Conservation (phyloP, 2,113 vertebrate species). For the Ardeotis arabs region DNA sequence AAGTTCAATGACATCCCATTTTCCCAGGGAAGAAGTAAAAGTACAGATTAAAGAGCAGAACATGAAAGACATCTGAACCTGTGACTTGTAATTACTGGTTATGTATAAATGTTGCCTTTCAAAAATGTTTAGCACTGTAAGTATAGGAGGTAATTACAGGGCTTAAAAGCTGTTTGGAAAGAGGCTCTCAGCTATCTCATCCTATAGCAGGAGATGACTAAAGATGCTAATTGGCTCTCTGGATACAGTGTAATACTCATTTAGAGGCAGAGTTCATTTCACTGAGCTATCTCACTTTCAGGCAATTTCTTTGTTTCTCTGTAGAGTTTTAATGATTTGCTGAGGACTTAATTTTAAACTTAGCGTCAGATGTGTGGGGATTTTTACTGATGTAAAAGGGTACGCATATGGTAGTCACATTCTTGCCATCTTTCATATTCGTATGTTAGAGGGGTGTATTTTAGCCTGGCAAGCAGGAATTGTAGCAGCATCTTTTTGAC, state of each 20-base stretch:
- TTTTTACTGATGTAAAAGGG: background rate
- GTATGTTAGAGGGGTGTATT: background rate
- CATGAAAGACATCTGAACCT: constrained; percentile 61
- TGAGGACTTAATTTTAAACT: background rate
- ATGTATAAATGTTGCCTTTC: constrained; percentile 66
- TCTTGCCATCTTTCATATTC: background rate
- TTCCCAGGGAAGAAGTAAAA: constrained; percentile 50
- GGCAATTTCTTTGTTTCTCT: constrained; percentile 28
- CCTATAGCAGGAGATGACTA: constrained; percentile 47
- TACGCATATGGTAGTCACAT: background rate
- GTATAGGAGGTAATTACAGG: constrained; percentile 63
- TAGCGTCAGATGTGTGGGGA: background rate
- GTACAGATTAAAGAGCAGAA: constrained; percentile 56
- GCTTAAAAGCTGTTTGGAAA: constrained; percentile 62
- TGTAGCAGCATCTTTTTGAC: background rate
- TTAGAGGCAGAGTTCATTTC: constrained; percentile 48
- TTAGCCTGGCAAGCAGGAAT: background rate
- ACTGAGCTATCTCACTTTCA: constrained; percentile 22
- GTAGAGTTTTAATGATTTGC: background rate
- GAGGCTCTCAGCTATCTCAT: constrained; percentile 64
- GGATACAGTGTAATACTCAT: constrained; percentile 23
- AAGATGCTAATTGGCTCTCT: constrained; percentile 63
- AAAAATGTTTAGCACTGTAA: constrained; percentile 63
- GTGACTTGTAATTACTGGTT: constrained; percentile 69
- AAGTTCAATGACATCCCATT: background rate